These are phyloP conservation scores for Neelides folsomi DNA, from an alignment of 2,888 invertebrate genomes.

Conservation along the genomic window DNA sequence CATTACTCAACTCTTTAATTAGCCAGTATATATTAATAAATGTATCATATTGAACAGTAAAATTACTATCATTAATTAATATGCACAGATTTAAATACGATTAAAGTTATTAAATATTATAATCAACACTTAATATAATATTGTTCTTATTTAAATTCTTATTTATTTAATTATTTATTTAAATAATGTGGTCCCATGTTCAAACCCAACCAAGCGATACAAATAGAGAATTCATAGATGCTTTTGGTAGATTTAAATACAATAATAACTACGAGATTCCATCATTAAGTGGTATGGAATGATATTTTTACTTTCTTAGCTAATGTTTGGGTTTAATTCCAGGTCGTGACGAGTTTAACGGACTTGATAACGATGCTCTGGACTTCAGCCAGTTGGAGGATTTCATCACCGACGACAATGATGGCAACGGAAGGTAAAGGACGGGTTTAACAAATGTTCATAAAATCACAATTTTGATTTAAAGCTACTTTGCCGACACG, in stretches of 20 bases:
- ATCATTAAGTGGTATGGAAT: background rate
- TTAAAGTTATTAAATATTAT: too few relatives aligned
- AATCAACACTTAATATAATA: too few relatives aligned
- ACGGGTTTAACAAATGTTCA: too few relatives aligned
- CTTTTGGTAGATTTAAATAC: background rate
- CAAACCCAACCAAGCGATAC: background rate
- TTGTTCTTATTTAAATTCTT: too few relatives aligned
- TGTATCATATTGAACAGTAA: too few relatives aligned
- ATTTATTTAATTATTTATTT: too few relatives aligned
- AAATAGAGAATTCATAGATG: background rate
- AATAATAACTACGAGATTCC: background rate
- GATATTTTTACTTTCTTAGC: background rate
- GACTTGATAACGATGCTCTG: slow-evolving; percentile 72
- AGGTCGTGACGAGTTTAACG: slow-evolving; percentile 71
- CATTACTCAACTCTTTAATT: too few relatives aligned
- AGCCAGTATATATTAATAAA: too few relatives aligned
- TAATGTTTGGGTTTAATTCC: slow-evolving; percentile 28
- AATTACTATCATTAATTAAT: too few relatives aligned
- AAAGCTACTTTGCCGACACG: slow-evolving; percentile 44
- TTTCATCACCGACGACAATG: slow-evolving; percentile 63
- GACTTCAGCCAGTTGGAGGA: slow-evolving; percentile 71
- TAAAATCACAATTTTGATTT: slow-evolving; percentile 1
- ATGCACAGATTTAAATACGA: too few relatives aligned
- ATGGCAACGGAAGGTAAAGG: slow-evolving; percentile 36
- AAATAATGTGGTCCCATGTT: background rate